A percentile compares a stretch with the other conserved stretches of the same genome.
Conservation (phyloP, 2,888 invertebrate species). For the Pyrocoelia pectoralis region DNA sequence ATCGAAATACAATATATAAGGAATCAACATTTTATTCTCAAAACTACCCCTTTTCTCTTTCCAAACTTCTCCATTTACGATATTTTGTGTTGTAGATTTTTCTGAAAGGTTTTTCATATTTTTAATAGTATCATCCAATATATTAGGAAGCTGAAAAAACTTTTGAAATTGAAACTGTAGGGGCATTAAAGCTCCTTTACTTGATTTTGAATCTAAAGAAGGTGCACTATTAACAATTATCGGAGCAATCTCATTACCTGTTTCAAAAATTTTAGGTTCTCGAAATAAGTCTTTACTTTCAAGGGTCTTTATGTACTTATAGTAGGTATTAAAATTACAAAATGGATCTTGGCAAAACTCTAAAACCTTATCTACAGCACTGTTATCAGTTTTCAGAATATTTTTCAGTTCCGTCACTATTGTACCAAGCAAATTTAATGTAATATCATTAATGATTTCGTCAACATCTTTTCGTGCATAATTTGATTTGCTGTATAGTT, state of each 20-base stretch:
- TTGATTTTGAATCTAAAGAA: not conserved
- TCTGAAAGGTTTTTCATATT: not conserved
- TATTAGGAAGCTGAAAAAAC: not conserved
- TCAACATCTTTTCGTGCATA: not conserved
- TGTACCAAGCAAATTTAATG: not conserved
- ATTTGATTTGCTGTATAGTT: not conserved
- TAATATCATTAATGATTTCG: not conserved
- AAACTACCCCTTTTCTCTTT: not conserved
- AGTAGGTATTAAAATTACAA: not conserved
- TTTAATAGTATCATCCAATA: not conserved
- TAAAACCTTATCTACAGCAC: not conserved
- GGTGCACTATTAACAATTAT: not conserved
- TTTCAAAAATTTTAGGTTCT: not conserved
- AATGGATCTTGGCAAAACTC: not conserved
- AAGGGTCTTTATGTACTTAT: not conserved
- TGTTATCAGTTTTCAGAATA: not conserved
- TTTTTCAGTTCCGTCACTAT: not conserved
- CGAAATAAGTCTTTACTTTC: not conserved
- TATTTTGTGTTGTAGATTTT: not conserved
- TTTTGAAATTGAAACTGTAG: not conserved
- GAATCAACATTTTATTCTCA: not conserved
- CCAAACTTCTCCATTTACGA: not conserved
- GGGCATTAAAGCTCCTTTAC: constrained; percentile 1
- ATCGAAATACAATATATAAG: constrained; percentile 1
- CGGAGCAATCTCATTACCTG: not conserved